A percentile compares a stretch with the other conserved stretches of the same genome.
These are phyloP conservation scores for Sigmodon hispidus DNA, from an alignment of 2,113 vertebrate species.

Conservation along the genomic window DNA sequence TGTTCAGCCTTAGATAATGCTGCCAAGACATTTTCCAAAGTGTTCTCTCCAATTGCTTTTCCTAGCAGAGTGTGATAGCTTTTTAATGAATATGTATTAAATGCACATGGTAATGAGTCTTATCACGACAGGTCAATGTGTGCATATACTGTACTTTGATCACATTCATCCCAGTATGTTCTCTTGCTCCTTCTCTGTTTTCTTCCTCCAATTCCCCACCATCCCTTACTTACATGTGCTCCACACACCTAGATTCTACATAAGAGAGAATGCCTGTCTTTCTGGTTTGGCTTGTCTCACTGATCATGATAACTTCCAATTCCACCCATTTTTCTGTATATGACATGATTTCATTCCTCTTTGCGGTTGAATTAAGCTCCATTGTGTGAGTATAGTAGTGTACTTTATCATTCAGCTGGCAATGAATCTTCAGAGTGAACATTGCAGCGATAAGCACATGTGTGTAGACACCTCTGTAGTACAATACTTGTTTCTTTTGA, in stretches of 20 bases:
- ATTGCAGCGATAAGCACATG: too few species aligned
- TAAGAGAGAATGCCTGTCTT: neutral
- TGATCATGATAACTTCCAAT: neutral
- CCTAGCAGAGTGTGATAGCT: rapidly evolving
- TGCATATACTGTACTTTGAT: neutral
- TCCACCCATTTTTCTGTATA: neutral
- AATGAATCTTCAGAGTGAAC: neutral
- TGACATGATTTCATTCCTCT: neutral
- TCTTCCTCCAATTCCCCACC: neutral
- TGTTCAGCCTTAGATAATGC: neutral
- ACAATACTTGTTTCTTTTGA: neutral
- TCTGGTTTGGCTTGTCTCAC: neutral
- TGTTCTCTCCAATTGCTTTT: neutral
- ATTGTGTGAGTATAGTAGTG: neutral
- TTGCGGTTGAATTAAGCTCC: neutral
- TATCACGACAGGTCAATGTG: neutral
- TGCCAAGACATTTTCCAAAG: neutral
- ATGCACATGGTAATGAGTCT: neutral
- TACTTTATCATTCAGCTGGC: neutral
- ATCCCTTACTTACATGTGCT: neutral
- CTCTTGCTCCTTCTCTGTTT: neutral
- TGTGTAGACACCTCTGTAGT: neutral
- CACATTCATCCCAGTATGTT: neutral
- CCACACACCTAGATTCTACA: neutral
- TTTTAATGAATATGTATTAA: neutral